Evolutionary conservation across 1,140 invertebrate species (phyloP), one percentile per base, ranked within the genome.

Genomic region (Anastrepha ludens): DNA sequence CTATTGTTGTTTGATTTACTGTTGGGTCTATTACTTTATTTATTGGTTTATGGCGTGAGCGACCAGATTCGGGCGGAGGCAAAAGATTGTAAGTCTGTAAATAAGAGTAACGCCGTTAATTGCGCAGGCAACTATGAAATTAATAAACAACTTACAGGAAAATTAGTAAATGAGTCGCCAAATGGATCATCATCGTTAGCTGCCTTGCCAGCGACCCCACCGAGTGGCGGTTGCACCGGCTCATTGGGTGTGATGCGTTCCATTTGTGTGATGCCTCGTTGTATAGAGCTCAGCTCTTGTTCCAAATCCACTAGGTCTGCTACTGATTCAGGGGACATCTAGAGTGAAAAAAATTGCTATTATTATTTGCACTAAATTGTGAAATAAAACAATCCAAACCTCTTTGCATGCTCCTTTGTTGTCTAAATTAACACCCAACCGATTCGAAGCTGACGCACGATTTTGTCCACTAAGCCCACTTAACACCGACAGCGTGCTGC

Each of bases 281-380:
- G 96, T 89, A 99, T 95, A 85, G 96, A 98, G 89, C 96, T 97
- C 86, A 99, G 94, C 94, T 99, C 98, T 92, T 98, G 97, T 93
- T 99, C 98, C 88, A 99, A 94, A 94, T 99, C 98, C 29, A 99
- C 96, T 88, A 99, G 94, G 94, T 99, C 97, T 1, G 97, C 97
- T 1, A 96, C 95, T 11, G 94, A 94, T 64, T 93, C 93, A 0
- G 93, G 93, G 7, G 93, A 93, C 65, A 93, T 91, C 92, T 93
- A 29, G 1, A 29, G 29, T 29, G 17, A 3, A 70, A 86, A 64
- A 60, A 15, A 74, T 74, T 20, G 29, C 20, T 8, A 29, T 29
- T 2, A 17, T 64, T 86, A 7, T 47, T 13, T 62, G 7, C 13
- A 87, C 0, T 55, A 13, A 60, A 81, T 60, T 47, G 17, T 59